Conservation (phyloP, 2,113 vertebrate genomes). For the Hymenochirus boettgeri region DNA sequence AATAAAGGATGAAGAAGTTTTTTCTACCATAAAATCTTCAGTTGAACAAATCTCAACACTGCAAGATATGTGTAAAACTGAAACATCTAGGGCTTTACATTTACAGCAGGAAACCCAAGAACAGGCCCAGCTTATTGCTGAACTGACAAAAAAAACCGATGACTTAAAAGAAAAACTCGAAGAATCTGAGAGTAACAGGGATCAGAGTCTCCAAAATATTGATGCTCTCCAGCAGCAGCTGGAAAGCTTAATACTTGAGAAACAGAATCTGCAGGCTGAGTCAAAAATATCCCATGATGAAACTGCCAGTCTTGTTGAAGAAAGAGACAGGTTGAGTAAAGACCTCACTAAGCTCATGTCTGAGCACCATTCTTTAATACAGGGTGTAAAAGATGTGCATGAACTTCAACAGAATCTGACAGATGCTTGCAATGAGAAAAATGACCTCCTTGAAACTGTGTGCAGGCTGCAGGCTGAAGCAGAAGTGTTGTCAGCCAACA, state of each 20-base stretch:
- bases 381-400: conserved; percentile 58
- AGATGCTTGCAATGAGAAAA: conserved; percentile 69
- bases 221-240: conserved; percentile 58
- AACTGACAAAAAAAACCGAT: conserved; percentile 62
- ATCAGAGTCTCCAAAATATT: conserved; percentile 50
- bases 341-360: conserved; percentile 49
- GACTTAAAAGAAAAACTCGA: conserved; percentile 59
- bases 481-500: conserved; percentile 51
- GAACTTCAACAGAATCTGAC: conserved; percentile 76
- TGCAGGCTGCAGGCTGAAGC: conserved; percentile 58
- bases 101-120: conserved; percentile 57
- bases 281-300: conserved; percentile 56
- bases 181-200: conserved; percentile 50
- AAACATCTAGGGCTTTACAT: conserved; percentile 48
- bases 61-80: conserved; percentile 51
- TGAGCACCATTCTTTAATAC: conserved; percentile 53
- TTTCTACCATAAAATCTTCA: conserved; percentile 56
- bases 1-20: conserved; percentile 58
- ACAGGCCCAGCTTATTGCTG: conserved; percentile 52
- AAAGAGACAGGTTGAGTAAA: conserved; percentile 51
- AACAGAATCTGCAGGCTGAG: conserved; percentile 48
- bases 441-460: conserved; percentile 64
- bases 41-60: conserved; percentile 58
- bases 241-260: conserved; percentile 56
- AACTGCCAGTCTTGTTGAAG: conserved; percentile 53